These are phyloP conservation scores for Pristis pectinata DNA, from an alignment of 2,797 vertebrate species.

Conservation along the genomic window DNA sequence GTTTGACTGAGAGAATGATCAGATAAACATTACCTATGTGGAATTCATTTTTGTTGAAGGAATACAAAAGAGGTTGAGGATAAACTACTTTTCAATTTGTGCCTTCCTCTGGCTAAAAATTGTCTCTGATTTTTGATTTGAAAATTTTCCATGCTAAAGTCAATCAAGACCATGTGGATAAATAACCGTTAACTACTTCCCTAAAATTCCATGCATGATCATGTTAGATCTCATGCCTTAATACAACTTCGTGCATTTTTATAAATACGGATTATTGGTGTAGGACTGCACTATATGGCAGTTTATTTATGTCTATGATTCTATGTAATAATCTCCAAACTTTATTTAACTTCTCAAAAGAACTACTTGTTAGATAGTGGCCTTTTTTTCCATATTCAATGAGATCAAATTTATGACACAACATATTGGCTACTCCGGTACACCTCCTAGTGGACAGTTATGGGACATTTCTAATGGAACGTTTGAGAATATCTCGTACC, in stretches of 20 bases:
- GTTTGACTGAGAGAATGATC: neutral
- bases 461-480: neutral
- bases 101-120: neutral
- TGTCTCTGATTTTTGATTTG: neutral
- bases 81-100: neutral
- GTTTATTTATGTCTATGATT: neutral
- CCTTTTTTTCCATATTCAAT: neutral
- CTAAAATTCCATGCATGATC: neutral
- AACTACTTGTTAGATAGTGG: too few relatives aligned
- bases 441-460: constrained; percentile 4
- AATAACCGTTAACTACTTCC: neutral
- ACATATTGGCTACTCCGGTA: neutral
- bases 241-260: neutral
- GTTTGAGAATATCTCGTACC: neutral
- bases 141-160: neutral
- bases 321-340: neutral
- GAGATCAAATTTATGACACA: neutral
- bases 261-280: neutral
- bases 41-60: neutral
- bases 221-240: neutral
- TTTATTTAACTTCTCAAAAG: neutral
- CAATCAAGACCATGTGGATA: neutral
- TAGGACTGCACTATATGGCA: neutral
- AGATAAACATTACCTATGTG: neutral
- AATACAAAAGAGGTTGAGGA: neutral